Base-by-base conservation (phyloP, 2,113 vertebrate genomes). In the Peromyscus polionotus region DNA sequence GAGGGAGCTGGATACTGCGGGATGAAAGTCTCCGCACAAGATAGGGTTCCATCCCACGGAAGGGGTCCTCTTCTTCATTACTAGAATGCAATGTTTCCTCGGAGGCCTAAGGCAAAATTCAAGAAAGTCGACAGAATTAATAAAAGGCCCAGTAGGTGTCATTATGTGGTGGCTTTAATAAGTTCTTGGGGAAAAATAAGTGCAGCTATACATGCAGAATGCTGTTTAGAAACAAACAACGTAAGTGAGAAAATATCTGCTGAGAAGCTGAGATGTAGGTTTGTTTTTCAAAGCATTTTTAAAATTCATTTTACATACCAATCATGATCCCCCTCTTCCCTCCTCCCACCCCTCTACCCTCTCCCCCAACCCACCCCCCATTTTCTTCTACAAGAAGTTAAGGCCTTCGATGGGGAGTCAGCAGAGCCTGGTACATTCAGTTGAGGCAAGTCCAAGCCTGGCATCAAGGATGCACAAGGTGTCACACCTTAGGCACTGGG, bases 1-100 rank as follows among this genome's bases (percentile, higher is more conserved):
- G 99, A 0, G 99, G 99, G 97, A 99, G 98, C 97, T 99, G 99
- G 75, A 99, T 90, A 0, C 98, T 99, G 72, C 99, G 99, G 51
- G 99, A 99, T 0, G 99, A 99, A n/a, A 99, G 99, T 95, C 99
- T 99, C 45, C 99, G 98, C 0, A 99, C 99, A 10, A 99, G 97
- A 91, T 99, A 99, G 39, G 99, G 99, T 85, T 99, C 99, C 99
- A 99, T 98, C 97, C 98, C 99, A 59, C 98, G 98, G 31, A 98
- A 94, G 19, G 98, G 83, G 45, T 97, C 97, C 51, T 99, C 98
- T 4, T 99, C 99, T 51, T 99, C 99, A 76, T 97, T 96, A 39
- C 87, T 97, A 86, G 98, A 99, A 91, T 99, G 99, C 0, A 98
- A 95, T n/a, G 98, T 97, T 95, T 99, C 99, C 97, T 99, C 99